Evolutionary conservation across 2,113 vertebrate species (phyloP).

Genomic region (Todiramphus saurophagus): DNA sequence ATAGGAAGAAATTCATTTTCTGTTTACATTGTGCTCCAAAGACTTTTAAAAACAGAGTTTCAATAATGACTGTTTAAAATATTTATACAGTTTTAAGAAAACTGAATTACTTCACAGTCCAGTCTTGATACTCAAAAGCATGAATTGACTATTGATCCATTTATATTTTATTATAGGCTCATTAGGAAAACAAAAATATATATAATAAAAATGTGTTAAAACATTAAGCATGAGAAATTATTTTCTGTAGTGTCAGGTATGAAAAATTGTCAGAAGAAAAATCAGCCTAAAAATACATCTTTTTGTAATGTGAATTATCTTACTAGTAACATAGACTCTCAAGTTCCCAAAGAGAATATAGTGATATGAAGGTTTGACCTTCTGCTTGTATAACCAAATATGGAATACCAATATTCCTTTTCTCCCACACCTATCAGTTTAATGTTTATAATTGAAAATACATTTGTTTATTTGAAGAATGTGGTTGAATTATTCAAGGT

Average conservation of each 20-base stretch:
- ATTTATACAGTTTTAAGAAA: neutral
- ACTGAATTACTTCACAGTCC: neutral
- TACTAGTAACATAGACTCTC: neutral
- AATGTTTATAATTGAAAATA: neutral
- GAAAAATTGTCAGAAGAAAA: neutral
- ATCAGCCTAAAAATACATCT: neutral
- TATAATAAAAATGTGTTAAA: neutral
- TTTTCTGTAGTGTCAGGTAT: neutral
- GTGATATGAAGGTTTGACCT: constrained; percentile 11
- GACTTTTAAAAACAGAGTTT: neutral
- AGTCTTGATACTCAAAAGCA: neutral
- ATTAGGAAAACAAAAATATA: neutral
- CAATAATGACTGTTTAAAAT: neutral
- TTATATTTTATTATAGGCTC: neutral
- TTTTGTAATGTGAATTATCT: neutral
- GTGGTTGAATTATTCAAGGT: neutral
- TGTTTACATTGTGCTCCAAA: neutral
- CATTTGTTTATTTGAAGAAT: neutral
- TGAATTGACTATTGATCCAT: neutral
- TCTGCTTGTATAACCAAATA: neutral
- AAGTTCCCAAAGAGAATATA: neutral
- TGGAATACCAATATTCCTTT: neutral
- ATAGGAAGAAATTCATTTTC: neutral
- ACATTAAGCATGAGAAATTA: neutral
- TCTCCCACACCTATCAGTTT: neutral